Conservation (phyloP, 2,888 invertebrate species). For the Autographa pulchrina region DNA sequence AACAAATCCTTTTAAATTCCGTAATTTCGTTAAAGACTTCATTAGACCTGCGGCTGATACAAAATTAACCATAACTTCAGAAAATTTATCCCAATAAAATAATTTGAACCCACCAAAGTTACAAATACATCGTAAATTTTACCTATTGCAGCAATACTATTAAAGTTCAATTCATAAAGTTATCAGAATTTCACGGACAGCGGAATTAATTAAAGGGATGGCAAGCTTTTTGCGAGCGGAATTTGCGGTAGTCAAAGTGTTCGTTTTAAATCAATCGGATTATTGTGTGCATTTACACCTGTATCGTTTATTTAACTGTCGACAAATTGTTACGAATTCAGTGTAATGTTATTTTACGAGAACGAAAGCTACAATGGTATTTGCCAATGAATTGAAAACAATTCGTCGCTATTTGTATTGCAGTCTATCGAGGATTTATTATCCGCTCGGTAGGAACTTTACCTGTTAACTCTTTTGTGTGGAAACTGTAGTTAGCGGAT, state of each 20-base stretch:
- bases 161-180: background rate
- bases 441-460: slow-evolving; percentile 13
- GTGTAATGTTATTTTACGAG: background rate
- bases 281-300: background rate
- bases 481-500: slow-evolving; percentile 23
- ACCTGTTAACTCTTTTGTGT: slow-evolving; percentile 29
- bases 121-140: background rate
- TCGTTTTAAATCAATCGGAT: slow-evolving; percentile 1
- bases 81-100: too few relatives aligned
- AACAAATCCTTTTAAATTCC: too few relatives aligned
- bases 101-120: too few relatives aligned
- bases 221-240: background rate
- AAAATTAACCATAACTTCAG: too few relatives aligned
- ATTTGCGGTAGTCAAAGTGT: background rate
- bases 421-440: slow-evolving; percentile 3
- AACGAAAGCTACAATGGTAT: slow-evolving; percentile 13
- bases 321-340: slow-evolving; percentile 9
- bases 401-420: slow-evolving; percentile 9
- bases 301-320: background rate
- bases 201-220: background rate
- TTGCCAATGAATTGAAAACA: slow-evolving; percentile 31
- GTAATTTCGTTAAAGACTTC: too few relatives aligned
- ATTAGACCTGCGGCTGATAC: too few relatives aligned
- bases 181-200: background rate
- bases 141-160: too few relatives aligned